These are phyloP conservation scores for Copidosoma aretas DNA, from an alignment of 2,888 invertebrate genomes.

Conservation along the genomic window DNA sequence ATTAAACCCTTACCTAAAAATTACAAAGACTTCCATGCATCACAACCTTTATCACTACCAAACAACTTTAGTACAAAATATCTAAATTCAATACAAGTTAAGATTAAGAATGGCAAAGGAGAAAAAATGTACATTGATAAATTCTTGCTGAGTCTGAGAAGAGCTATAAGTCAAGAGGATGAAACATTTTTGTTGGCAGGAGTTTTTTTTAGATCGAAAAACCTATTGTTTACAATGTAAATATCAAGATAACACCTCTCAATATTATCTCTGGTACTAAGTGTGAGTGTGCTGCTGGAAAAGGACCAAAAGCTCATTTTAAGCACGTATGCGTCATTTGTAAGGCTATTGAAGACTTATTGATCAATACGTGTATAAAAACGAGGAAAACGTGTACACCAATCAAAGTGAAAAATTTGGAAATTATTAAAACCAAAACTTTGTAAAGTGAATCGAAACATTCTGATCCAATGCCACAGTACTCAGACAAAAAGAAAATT, in stretches of 20 bases:
- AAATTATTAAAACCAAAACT: neutral
- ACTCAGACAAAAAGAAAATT: conserved; percentile 5
- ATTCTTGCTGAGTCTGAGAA: neutral
- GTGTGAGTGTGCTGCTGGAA: conserved; percentile 40
- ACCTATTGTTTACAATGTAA: conserved; percentile 10
- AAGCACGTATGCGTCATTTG: conserved; percentile 38
- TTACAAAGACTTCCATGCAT: neutral
- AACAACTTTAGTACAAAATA: neutral
- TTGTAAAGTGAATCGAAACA: conserved; percentile 2
- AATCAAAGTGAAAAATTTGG: conserved; percentile 28
- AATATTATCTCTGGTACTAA: conserved; percentile 9
- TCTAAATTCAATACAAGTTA: conserved; percentile 3
- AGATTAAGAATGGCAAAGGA: neutral
- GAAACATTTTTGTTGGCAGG: conserved; percentile 1
- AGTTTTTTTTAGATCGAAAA: conserved; percentile 8
- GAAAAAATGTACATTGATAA: conserved; percentile 3
- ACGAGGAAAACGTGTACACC: conserved; percentile 34
- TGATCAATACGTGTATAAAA: conserved; percentile 20
- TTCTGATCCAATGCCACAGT: conserved; percentile 17
- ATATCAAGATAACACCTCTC: conserved; percentile 7
- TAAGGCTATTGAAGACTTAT: conserved; percentile 33
- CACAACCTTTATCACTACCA: neutral
- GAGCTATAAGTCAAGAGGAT: neutral
- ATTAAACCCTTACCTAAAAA: neutral
- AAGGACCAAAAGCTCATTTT: conserved; percentile 36